phyloP scores from a whole-genome alignment of 2,113 vertebrate genomes.

The Climacteris rufus region DNA sequence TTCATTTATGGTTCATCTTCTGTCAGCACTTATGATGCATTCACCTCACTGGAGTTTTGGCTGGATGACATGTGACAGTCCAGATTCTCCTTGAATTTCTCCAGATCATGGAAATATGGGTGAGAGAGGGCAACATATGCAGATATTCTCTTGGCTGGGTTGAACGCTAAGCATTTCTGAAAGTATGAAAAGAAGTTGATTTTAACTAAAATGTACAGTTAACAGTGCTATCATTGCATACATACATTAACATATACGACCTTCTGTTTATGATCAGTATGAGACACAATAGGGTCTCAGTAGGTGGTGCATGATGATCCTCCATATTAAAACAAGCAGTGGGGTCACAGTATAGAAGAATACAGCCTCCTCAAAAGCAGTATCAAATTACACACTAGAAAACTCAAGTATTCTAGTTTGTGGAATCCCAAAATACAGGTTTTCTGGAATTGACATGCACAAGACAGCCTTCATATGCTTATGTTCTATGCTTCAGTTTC shows the following conservation, averaged over 20 bases:
- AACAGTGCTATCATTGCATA: background rate
- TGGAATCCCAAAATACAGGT: background rate
- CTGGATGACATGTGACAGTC: constrained; percentile 84
- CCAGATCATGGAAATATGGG: constrained; percentile 91
- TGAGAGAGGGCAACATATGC: constrained; percentile 92
- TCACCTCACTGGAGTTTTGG: constrained; percentile 87
- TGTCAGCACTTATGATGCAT: constrained; percentile 77
- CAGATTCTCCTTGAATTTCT: constrained; percentile 85
- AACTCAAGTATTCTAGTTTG: background rate
- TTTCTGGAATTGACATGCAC: background rate
- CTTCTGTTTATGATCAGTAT: background rate
- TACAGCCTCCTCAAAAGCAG: background rate
- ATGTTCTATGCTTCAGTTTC: background rate
- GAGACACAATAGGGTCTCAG: background rate
- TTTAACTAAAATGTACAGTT: background rate
- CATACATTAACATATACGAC: background rate
- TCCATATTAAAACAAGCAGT: background rate
- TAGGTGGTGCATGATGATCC: background rate
- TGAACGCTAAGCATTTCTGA: constrained; percentile 95
- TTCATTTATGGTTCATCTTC: constrained; percentile 35
- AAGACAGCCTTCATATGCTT: background rate
- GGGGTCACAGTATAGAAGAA: background rate
- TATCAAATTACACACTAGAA: background rate
- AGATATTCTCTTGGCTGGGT: constrained; percentile 92
- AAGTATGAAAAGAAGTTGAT: constrained; percentile 32